Evolutionary conservation across 2,113 vertebrate genomes (phyloP).

Genomic region (Orthochromis indermauri): DNA sequence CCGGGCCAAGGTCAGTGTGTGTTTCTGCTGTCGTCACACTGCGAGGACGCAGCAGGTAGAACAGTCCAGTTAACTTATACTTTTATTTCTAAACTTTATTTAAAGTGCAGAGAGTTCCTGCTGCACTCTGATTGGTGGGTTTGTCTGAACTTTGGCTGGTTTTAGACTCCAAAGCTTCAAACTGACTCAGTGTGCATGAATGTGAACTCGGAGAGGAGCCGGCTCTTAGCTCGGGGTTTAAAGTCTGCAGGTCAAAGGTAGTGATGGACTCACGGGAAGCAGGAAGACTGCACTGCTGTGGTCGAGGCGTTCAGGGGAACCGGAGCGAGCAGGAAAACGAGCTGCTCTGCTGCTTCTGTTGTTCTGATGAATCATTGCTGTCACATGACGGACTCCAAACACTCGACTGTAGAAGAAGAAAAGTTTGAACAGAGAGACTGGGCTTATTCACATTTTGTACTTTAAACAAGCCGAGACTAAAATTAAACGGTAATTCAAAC

Average conservation of each 20-base stretch:
- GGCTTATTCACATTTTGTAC: not conserved
- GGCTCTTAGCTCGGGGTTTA: not conserved
- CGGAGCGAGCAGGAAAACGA: not conserved
- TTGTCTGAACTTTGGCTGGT: not conserved
- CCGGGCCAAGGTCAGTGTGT: conserved; percentile 10
- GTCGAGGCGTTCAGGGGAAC: not conserved
- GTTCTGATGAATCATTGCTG: not conserved
- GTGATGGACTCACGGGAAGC: not conserved
- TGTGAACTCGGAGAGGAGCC: not conserved
- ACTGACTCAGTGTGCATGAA: not conserved
- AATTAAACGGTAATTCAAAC: not conserved
- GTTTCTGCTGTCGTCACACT: not conserved
- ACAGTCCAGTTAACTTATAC: not conserved
- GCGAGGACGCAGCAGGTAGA: not conserved
- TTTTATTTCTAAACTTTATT: not conserved
- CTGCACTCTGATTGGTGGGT: not conserved
- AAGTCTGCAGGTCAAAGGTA: not conserved
- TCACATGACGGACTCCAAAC: not conserved
- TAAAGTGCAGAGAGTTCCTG: not conserved
- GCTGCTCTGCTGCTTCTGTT: not conserved
- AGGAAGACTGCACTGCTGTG: not conserved
- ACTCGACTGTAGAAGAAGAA: not conserved
- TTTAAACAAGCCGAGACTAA: not conserved
- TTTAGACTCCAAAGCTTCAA: not conserved
- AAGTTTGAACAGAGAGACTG: not conserved